Percentiles rank a stretch among this genome's conserved stretches.
Conservation (phyloP, 2,113 vertebrate genomes). For the Zosterops japonicus region DNA sequence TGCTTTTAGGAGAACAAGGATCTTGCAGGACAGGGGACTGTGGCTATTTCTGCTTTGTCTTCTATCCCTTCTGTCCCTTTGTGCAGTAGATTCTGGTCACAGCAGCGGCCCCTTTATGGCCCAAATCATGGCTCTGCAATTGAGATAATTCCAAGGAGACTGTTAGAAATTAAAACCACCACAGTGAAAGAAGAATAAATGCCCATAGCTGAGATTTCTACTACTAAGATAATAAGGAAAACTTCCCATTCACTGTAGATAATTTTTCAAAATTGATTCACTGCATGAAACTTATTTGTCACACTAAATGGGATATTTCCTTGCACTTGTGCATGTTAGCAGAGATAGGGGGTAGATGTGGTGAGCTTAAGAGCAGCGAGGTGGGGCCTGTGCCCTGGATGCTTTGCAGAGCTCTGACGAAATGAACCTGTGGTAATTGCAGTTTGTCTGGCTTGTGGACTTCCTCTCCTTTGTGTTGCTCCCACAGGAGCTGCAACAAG, state of each 20-base stretch:
- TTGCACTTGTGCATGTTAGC: neutral
- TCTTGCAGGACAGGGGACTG: neutral
- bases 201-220: neutral
- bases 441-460: neutral
- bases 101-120: fast-evolving
- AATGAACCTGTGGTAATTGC: neutral
- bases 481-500: neutral
- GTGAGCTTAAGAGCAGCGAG: neutral
- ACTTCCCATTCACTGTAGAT: neutral
- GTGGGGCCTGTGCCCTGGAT: neutral
- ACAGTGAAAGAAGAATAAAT: neutral
- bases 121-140: neutral
- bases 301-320: neutral
- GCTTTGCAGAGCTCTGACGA: neutral
- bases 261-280: neutral
- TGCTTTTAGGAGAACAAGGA: neutral
- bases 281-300: neutral
- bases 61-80: neutral
- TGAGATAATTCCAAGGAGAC: neutral
- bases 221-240: neutral
- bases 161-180: neutral
- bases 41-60: neutral
- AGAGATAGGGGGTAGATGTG: neutral
- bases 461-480: slow-evolving; percentile 22
- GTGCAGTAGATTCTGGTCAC: neutral